Evolutionary conservation across 1,140 invertebrate genomes (phyloP).

Genomic region (Pentalonia nigronervosa): DNA sequence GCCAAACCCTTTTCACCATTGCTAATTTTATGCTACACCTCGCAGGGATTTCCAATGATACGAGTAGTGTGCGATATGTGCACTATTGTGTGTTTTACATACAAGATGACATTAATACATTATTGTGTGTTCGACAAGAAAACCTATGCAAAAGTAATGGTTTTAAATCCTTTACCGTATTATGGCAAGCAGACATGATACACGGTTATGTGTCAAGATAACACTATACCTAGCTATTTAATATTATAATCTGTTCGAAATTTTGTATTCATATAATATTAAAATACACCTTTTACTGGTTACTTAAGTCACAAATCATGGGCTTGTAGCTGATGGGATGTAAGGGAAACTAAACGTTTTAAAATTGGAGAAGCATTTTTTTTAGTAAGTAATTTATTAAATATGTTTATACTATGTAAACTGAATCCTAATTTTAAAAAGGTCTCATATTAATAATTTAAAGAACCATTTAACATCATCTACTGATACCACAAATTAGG

Average conservation of each 20-base stretch:
- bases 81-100: neutral
- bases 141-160: neutral
- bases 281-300: neutral
- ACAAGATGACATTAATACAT: neutral
- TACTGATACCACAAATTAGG: too few relatives aligned
- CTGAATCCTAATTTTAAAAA: too few relatives aligned
- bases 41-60: neutral
- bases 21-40: constrained; percentile 8
- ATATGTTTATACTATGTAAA: too few relatives aligned
- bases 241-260: neutral
- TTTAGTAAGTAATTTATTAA: neutral
- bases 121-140: neutral
- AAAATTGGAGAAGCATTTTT: neutral
- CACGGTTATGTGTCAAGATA: neutral
- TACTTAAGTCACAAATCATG: neutral
- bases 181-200: neutral
- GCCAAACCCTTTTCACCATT: constrained; percentile 39
- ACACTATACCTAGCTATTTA: too few relatives aligned
- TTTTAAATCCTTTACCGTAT: neutral
- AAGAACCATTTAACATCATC: neutral
- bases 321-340: neutral
- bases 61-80: neutral
- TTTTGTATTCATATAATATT: neutral
- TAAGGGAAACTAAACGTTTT: neutral
- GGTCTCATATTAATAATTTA: neutral